These are phyloP conservation scores for Meganola albula DNA, from an alignment of 2,888 invertebrate genomes.

Conservation along the genomic window DNA sequence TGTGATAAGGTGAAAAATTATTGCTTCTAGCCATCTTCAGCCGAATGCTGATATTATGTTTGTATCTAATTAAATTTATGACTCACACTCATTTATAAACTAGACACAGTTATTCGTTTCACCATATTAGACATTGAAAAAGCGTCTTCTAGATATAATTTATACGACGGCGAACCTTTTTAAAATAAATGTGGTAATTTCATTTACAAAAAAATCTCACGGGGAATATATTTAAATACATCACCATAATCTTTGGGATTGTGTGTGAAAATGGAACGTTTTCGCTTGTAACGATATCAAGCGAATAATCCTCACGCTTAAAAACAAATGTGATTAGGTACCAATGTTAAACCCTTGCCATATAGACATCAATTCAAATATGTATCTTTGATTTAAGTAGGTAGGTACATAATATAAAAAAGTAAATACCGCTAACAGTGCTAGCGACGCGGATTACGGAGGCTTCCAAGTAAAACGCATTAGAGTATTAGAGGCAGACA, in stretches of 20 bases:
- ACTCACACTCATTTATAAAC: slow-evolving; percentile 25
- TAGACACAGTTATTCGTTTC: slow-evolving; percentile 35
- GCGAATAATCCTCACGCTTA: not conserved
- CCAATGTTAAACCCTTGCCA: too few species aligned
- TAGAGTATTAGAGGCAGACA: slow-evolving; percentile 48
- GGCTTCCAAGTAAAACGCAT: slow-evolving; percentile 35
- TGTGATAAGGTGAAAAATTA: slow-evolving; percentile 22
- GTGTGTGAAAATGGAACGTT: slow-evolving; percentile 47
- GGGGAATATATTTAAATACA: slow-evolving; percentile 64
- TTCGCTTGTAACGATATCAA: slow-evolving; percentile 2
- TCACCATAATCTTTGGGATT: slow-evolving; percentile 60
- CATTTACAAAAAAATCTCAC: slow-evolving; percentile 51
- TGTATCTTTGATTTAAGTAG: too few species aligned
- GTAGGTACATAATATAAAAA: too few species aligned
- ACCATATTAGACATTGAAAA: slow-evolving; percentile 51
- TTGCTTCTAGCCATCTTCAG: too few species aligned
- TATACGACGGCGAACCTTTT: slow-evolving; percentile 48
- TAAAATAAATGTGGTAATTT: slow-evolving; percentile 63
- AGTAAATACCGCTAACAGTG: too few species aligned
- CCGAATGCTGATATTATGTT: too few species aligned
- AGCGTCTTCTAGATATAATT: slow-evolving; percentile 51
- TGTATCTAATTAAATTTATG: slow-evolving; percentile 20
- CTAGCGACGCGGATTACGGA: slow-evolving; percentile 20
- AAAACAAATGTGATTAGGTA: too few species aligned
- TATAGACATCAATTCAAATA: too few species aligned